These are phyloP conservation scores for Odontamblyopus lacepedii DNA, from an alignment of 2,797 vertebrate genomes.

Conservation along the genomic window DNA sequence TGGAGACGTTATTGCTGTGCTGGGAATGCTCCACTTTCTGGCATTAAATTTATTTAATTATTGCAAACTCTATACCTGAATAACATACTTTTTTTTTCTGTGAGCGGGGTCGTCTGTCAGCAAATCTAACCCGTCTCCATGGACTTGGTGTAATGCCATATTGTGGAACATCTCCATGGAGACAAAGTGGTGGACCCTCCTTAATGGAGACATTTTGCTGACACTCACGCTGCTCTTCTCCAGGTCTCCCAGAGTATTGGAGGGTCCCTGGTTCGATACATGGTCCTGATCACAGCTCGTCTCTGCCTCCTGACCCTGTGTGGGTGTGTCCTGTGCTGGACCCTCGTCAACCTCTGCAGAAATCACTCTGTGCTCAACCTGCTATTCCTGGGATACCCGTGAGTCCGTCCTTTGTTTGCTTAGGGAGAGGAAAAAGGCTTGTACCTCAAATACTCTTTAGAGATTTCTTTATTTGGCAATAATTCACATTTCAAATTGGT, in stretches of 20 bases:
- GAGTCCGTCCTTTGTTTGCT: constrained; percentile 67
- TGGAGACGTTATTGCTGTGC: too few species aligned
- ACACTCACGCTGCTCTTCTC: not conserved
- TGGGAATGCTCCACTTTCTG: too few species aligned
- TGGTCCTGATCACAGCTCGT: constrained; percentile 85
- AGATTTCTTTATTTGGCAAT: not conserved
- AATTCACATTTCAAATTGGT: not conserved
- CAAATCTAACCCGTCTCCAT: too few species aligned
- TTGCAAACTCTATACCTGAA: too few species aligned
- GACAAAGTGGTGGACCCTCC: too few species aligned
- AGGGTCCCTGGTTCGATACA: constrained; percentile 84
- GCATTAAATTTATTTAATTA: too few species aligned
- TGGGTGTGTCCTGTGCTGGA: constrained; percentile 97
- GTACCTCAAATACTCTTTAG: not conserved
- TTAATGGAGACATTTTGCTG: not conserved
- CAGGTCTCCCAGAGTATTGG: constrained; percentile 90
- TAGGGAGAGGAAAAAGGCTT: not conserved
- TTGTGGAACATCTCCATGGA: too few species aligned
- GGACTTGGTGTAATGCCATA: too few species aligned
- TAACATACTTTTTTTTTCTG: too few species aligned
- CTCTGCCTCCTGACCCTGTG: constrained; percentile 92
- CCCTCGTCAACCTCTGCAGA: constrained; percentile 93
- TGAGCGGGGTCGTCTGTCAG: too few species aligned
- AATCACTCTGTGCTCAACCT: constrained; percentile 96
- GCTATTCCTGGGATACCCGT: constrained; percentile 99